phyloP scores from a whole-genome alignment of 92 coral and sea anemone genomes.

The Epizoanthus rinbou region DNA sequence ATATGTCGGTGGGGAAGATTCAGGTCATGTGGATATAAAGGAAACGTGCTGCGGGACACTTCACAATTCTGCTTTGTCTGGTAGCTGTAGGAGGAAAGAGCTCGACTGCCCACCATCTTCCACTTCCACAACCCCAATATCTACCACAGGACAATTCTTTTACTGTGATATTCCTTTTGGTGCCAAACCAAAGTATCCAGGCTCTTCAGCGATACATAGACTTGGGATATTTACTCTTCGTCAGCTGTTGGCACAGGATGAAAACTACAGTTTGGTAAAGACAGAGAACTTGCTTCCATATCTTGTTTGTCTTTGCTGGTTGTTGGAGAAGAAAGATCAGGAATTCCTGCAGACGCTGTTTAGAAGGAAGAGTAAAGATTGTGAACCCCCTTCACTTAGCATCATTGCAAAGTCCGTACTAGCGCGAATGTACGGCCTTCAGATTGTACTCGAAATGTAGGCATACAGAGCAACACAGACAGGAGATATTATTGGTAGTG shows the following conservation, averaged over 20 bases:
- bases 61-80: neutral
- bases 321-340: neutral
- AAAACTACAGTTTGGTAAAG: slow-evolving; percentile 6
- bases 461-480: neutral
- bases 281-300: slow-evolving; percentile 19
- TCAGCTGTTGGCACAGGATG: slow-evolving; percentile 17
- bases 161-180: neutral
- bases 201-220: neutral
- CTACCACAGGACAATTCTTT: neutral
- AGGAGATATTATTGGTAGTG: no score
- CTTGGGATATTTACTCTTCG: slow-evolving; percentile 7
- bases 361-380: neutral
- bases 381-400: slow-evolving; percentile 9
- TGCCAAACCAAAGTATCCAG: slow-evolving; percentile 5
- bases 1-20: neutral
- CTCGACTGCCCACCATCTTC: neutral
- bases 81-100: neutral
- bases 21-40: neutral
- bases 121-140: neutral
- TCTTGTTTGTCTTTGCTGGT: slow-evolving; percentile 21
- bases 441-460: slow-evolving; percentile 13
- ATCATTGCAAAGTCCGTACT: slow-evolving; percentile 15
- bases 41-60: neutral
- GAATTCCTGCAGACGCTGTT: slow-evolving; percentile 6
- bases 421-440: slow-evolving; percentile 28